These are phyloP conservation scores for Gastrophryne carolinensis DNA, from an alignment of 2,797 vertebrate species.

Conservation along the genomic window DNA sequence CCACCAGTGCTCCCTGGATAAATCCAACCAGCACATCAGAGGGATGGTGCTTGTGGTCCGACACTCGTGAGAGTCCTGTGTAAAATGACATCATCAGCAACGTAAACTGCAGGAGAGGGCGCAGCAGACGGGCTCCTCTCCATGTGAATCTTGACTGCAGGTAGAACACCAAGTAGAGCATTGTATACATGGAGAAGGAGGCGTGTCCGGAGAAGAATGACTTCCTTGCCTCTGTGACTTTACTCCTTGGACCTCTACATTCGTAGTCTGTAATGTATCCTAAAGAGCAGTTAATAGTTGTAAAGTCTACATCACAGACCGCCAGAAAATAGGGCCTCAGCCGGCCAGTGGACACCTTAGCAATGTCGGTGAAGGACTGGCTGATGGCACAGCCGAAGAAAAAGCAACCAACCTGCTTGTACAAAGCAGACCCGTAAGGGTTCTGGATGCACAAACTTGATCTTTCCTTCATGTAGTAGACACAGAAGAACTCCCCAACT, in stretches of 20 bases:
- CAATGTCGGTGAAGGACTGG: slow-evolving; percentile 97
- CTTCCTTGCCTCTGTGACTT: slow-evolving; percentile 95
- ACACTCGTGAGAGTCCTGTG: slow-evolving; percentile 92
- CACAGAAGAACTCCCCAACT: slow-evolving; percentile 91
- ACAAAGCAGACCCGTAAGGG: slow-evolving; percentile 88
- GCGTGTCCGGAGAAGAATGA: slow-evolving; percentile 98
- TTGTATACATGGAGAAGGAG: slow-evolving; percentile 94
- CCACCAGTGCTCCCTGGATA: slow-evolving; percentile 93
- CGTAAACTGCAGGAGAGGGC: slow-evolving; percentile 95
- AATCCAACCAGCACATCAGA: slow-evolving; percentile 94
- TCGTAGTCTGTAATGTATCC: slow-evolving; percentile 88
- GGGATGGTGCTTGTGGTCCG: slow-evolving; percentile 97
- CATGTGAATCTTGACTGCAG: slow-evolving; percentile 97
- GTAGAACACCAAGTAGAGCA: slow-evolving; percentile 95
- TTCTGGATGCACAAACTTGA: slow-evolving; percentile 88
- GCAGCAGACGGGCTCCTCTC: slow-evolving; percentile 92
- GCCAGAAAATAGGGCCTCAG: slow-evolving; percentile 91
- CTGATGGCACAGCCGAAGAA: slow-evolving; percentile 93
- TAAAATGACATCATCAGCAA: slow-evolving; percentile 98
- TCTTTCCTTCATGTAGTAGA: slow-evolving; percentile 87
- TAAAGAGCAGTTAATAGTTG: slow-evolving; percentile 80
- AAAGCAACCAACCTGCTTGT: slow-evolving; percentile 94
- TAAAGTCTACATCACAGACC: slow-evolving; percentile 79
- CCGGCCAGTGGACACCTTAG: slow-evolving; percentile 95
- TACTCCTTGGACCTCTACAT: slow-evolving; percentile 74